Base-by-base conservation (phyloP, 2,888 invertebrate species). In the Lomographa bimaculata region DNA sequence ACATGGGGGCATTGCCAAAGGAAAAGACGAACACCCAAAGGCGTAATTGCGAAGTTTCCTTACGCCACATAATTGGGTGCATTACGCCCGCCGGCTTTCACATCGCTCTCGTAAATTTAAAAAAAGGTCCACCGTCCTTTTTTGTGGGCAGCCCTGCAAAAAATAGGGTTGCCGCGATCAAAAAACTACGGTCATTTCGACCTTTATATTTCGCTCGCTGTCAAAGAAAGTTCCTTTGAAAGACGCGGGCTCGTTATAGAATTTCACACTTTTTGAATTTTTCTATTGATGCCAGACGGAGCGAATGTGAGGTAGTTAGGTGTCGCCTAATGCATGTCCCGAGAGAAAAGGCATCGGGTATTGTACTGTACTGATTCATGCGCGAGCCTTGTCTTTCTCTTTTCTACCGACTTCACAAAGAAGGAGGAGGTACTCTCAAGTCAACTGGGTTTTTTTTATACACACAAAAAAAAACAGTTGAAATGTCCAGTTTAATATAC, bases 11-110 rank as follows among this genome's bases (percentile, higher is more conserved):
- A 64, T 71, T 74, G 64, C 66, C 59, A 73, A 70, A 66, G 61
- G 59, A 48, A 47, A n/a, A n/a, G n/a, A 60, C 70, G 53, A 64
- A 66, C 58, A 50, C 50, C 62, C 54, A 57, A 54, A 51, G 58
- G 51, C 54, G 64, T 71, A 71, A 76, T 78, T 68, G 71, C 68
- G 57, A 66, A 74, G 72, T 74, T 74, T 67, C 73, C 66, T 72
- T 69, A 70, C 71, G 64, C 52, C 58, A 54, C 54, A 60, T 74
- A 76, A 74, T 75, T 72, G 74, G 67, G 50, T 57, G 60, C 60
- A 64, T 69, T 68, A 67, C 61, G 48, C 46, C 57, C 46, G 54
- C 59, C 57, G 59, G 65, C 73, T 76, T 81, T 78, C 74, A 68
- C 68, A 35, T 67, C 63, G 56, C 53, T 64, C 60, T 68, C 76